These are phyloP conservation scores for Radopholus similis DNA, from an alignment of 1,140 invertebrate genomes.

Conservation along the genomic window DNA sequence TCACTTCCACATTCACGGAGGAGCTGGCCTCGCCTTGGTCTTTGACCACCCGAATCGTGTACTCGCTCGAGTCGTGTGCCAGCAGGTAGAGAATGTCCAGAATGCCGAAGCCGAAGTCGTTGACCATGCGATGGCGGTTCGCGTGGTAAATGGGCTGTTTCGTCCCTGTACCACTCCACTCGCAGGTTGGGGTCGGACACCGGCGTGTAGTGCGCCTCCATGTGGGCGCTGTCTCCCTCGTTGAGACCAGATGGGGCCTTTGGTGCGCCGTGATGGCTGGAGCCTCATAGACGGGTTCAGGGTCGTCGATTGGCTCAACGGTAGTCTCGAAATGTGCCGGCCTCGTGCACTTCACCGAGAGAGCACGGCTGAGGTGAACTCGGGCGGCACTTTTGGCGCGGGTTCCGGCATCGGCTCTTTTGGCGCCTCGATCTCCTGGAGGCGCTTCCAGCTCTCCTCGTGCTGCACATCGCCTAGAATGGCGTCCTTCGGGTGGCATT, in stretches of 20 bases:
- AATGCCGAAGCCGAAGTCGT: conserved; percentile 64
- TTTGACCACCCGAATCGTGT: conserved; percentile 34
- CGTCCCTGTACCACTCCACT: conserved; percentile 51
- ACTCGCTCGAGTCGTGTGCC: conserved; percentile 63
- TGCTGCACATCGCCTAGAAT: conserved; percentile 54
- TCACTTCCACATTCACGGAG: conserved; percentile 41
- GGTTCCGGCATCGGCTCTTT: conserved; percentile 35
- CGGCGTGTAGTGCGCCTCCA: conserved; percentile 70
- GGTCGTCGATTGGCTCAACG: conserved; percentile 88
- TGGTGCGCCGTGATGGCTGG: conserved; percentile 83
- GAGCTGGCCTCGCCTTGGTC: conserved; percentile 50
- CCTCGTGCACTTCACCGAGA: conserved; percentile 74
- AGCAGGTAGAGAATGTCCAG: conserved; percentile 64
- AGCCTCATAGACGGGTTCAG: conserved; percentile 69
- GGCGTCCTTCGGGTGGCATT: conserved; percentile 62
- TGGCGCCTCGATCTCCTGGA: conserved; percentile 52
- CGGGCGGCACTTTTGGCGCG: conserved; percentile 48
- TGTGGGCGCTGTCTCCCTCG: conserved; percentile 77
- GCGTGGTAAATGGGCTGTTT: conserved; percentile 44
- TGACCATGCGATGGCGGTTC: conserved; percentile 62
- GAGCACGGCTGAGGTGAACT: conserved; percentile 46
- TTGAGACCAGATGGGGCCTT: conserved; percentile 78
- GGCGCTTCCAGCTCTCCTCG: conserved; percentile 51
- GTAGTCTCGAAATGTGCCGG: conserved; percentile 91
- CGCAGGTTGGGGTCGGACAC: conserved; percentile 75